Evolutionary conservation across 2,888 invertebrate species (phyloP).

Genomic region (Poecilobothrus nobilitatus): DNA sequence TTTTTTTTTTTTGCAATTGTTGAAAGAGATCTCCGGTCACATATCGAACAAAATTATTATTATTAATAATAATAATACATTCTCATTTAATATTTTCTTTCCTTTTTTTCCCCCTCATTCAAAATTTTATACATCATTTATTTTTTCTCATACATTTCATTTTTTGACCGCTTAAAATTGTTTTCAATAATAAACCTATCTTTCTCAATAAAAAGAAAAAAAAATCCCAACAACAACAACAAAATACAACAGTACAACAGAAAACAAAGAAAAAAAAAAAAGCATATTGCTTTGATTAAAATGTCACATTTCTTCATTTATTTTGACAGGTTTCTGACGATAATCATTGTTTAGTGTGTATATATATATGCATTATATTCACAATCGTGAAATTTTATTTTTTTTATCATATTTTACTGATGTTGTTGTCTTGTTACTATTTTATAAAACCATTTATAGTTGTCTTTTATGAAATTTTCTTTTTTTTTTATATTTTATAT

Average conservation of each 20-base stretch:
- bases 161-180: not conserved
- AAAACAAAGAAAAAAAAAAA: not conserved
- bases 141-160: not conserved
- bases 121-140: not conserved
- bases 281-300: slow-evolving; percentile 39
- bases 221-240: not conserved
- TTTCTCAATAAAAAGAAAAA: not conserved
- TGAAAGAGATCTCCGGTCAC: not conserved
- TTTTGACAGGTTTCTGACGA: slow-evolving; percentile 42
- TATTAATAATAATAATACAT: not conserved
- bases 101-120: not conserved
- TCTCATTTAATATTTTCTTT: not conserved
- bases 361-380: not conserved
- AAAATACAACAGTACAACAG: not conserved
- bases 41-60: not conserved
- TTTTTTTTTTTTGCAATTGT: not conserved
- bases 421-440: not conserved
- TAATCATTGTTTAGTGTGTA: slow-evolving; percentile 28
- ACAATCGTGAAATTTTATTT: not conserved
- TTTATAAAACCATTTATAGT: not conserved
- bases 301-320: slow-evolving; percentile 43
- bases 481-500: too few relatives aligned
- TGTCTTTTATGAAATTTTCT: not conserved
- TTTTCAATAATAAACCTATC: not conserved
- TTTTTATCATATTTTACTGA: not conserved